A percentile compares a stretch with the other conserved stretches of the same genome.
phyloP scores from a whole-genome alignment of 1,140 invertebrate genomes.

The Babylonia areolata region DNA sequence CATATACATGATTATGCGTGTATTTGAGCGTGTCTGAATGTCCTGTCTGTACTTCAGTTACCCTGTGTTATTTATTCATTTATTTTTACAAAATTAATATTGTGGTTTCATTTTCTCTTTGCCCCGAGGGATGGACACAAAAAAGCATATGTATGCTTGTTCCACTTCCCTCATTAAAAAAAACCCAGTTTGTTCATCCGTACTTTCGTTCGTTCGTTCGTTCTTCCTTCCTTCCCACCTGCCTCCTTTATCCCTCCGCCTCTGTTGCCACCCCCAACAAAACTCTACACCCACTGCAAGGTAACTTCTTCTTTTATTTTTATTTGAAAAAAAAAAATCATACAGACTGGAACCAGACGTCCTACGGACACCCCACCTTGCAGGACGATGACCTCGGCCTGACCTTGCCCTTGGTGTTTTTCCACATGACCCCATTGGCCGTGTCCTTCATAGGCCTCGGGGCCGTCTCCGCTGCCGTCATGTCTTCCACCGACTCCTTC shows the following conservation, averaged over 20 bases:
- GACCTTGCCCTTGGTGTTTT: conserved; percentile 96
- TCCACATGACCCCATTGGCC: conserved; percentile 92
- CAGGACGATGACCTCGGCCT: conserved; percentile 85
- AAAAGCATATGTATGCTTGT: too few relatives aligned
- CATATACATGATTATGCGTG: too few relatives aligned
- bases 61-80: too few relatives aligned
- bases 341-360: conserved; percentile 53
- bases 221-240: neutral
- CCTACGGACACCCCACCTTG: conserved; percentile 28
- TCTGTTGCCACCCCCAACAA: neutral
- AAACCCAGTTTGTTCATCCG: neutral
- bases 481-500: conserved; percentile 98
- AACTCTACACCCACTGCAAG: neutral
- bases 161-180: neutral
- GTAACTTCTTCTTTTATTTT: neutral
- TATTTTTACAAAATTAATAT: too few relatives aligned
- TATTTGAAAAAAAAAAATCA: neutral
- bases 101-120: too few relatives aligned
- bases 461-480: conserved; percentile 97
- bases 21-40: too few relatives aligned
- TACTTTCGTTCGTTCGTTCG: neutral
- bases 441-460: conserved; percentile 97
- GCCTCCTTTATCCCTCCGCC: neutral
- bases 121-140: too few relatives aligned
- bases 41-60: too few relatives aligned